Conservation (phyloP, 1,140 invertebrate species). For the Danaus melanippus region DNA sequence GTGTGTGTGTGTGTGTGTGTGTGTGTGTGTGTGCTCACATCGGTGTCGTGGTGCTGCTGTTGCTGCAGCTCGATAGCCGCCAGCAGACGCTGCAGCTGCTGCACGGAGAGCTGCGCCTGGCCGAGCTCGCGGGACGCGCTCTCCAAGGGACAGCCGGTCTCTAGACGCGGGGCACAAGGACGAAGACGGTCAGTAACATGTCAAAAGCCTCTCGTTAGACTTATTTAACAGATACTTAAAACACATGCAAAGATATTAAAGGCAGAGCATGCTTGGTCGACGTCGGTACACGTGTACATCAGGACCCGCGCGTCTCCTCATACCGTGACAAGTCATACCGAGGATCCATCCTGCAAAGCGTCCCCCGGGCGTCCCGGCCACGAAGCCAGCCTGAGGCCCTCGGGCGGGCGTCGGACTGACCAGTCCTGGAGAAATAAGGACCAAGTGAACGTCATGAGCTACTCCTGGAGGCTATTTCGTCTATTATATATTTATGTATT, state of each 20-base stretch:
- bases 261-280: background rate
- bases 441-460: background rate
- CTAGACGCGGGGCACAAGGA: constrained; percentile 27
- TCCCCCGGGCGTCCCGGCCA: constrained; percentile 63
- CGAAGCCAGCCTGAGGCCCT: constrained; percentile 61
- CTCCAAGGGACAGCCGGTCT: constrained; percentile 72
- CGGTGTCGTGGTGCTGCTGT: constrained; percentile 55
- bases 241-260: constrained; percentile 1
- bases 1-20: no score
- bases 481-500: background rate
- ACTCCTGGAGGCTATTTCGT: background rate
- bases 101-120: constrained; percentile 77
- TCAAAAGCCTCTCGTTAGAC: background rate
- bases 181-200: background rate
- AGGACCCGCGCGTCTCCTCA: background rate
- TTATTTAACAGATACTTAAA: background rate
- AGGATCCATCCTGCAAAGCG: constrained; percentile 63
- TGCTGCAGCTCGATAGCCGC: constrained; percentile 66
- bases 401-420: constrained; percentile 51
- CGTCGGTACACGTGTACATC: background rate
- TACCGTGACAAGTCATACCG: constrained; percentile 34
- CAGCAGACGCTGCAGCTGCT: constrained; percentile 75
- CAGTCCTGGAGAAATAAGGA: constrained; percentile 35
- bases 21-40: constrained; percentile 32
- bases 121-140: constrained; percentile 74